phyloP scores from a whole-genome alignment of 2,888 invertebrate species.

The Aelia acuminata region DNA sequence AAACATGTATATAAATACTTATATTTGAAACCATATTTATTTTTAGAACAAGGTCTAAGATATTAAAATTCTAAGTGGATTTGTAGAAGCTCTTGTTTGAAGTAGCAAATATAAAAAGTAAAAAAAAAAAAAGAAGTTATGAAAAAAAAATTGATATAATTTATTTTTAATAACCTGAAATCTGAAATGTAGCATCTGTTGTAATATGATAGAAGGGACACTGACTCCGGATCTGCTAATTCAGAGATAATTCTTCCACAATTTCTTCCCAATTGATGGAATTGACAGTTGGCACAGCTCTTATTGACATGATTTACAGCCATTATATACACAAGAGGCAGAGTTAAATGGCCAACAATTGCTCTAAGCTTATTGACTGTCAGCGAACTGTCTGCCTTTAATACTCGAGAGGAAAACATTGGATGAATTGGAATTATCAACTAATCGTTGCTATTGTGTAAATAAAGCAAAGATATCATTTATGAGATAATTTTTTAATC shows the following conservation, averaged over 20 bases:
- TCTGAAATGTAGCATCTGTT: background rate
- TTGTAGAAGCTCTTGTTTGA: too few relatives aligned
- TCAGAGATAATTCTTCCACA: slow-evolving; percentile 18
- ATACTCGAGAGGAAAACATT: background rate
- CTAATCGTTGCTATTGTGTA: background rate
- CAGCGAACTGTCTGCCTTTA: background rate
- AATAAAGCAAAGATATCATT: background rate
- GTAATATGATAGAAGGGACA: background rate
- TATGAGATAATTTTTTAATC: background rate
- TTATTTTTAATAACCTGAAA: too few relatives aligned
- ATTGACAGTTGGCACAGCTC: slow-evolving; percentile 24
- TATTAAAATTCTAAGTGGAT: too few relatives aligned
- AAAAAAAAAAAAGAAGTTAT: too few relatives aligned
- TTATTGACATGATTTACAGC: slow-evolving; percentile 41
- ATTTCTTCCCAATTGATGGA: slow-evolving; percentile 18
- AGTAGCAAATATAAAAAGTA: too few relatives aligned
- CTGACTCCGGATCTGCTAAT: background rate
- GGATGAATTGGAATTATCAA: background rate
- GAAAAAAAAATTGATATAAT: too few relatives aligned
- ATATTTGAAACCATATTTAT: too few relatives aligned
- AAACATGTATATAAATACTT: too few relatives aligned
- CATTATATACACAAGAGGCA: background rate
- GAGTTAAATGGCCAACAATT: slow-evolving; percentile 18
- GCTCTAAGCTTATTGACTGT: background rate
- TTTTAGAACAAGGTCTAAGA: too few relatives aligned